Conservation (phyloP, 2,888 invertebrate species). For the Eilema depressum region DNA sequence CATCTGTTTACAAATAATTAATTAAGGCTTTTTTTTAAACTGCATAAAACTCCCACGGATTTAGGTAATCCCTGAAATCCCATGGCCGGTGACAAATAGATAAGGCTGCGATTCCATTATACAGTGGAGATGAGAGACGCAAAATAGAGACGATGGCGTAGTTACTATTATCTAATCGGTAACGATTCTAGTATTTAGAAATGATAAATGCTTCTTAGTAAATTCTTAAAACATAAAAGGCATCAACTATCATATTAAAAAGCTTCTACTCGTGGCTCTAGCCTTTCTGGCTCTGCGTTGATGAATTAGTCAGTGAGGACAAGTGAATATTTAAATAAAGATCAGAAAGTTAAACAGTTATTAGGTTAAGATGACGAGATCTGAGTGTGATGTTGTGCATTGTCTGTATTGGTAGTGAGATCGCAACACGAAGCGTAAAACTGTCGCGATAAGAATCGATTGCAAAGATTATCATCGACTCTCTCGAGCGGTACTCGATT, state of each 20-base stretch:
- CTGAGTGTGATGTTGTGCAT: constrained; percentile 48
- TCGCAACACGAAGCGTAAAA: constrained; percentile 79
- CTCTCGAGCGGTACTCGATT: constrained; percentile 64
- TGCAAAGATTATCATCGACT: constrained; percentile 75
- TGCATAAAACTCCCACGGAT: too few relatives aligned
- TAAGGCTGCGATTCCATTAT: neutral
- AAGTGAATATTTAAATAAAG: neutral
- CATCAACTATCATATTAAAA: neutral
- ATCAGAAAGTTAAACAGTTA: constrained; percentile 18
- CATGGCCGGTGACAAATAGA: too few relatives aligned
- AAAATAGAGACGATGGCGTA: neutral
- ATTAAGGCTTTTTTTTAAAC: too few relatives aligned
- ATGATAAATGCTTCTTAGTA: neutral
- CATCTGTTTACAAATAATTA: too few relatives aligned
- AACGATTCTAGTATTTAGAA: neutral
- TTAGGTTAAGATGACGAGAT: constrained; percentile 28
- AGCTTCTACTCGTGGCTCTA: neutral
- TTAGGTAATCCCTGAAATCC: too few relatives aligned
- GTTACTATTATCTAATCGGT: neutral
- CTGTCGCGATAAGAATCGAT: constrained; percentile 82
- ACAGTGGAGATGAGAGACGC: neutral
- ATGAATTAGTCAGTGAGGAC: neutral
- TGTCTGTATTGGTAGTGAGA: constrained; percentile 66
- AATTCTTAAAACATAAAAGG: neutral
- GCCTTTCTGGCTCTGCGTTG: neutral